These are phyloP conservation scores for Artibeus jamaicensis DNA, from an alignment of 2,797 vertebrate genomes.

Conservation along the genomic window DNA sequence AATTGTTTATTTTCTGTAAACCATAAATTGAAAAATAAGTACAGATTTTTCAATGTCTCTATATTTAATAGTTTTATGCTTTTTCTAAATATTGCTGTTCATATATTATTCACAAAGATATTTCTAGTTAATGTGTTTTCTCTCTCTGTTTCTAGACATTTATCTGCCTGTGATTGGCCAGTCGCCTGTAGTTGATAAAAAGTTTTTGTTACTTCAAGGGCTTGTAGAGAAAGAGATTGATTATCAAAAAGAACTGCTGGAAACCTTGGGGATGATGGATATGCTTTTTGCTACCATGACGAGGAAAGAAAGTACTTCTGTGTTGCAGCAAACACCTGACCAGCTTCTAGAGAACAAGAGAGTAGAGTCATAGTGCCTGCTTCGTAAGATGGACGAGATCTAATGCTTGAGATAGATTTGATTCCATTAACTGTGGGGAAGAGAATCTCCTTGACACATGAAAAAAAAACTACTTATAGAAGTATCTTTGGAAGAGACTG, in stretches of 20 bases:
- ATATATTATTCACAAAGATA: background rate
- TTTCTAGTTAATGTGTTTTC: slow-evolving; percentile 34
- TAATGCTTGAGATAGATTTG: slow-evolving; percentile 28
- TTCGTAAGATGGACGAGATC: background rate
- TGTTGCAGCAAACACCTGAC: slow-evolving; percentile 75
- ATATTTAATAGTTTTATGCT: background rate
- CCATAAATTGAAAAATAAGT: slow-evolving; percentile 11
- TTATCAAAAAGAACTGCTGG: slow-evolving; percentile 92
- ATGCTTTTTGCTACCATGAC: slow-evolving; percentile 92
- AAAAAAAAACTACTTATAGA: background rate
- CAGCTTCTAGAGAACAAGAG: slow-evolving; percentile 77
- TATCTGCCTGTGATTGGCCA: slow-evolving; percentile 91
- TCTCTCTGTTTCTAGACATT: slow-evolving; percentile 86
- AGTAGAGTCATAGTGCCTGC: background rate
- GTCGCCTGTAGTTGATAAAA: slow-evolving; percentile 91
- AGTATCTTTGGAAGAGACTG: slow-evolving; percentile 50
- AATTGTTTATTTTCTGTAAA: background rate
- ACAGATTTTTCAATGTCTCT: background rate
- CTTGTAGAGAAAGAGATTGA: slow-evolving; percentile 91
- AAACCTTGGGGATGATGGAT: slow-evolving; percentile 98
- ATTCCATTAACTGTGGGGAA: slow-evolving; percentile 9
- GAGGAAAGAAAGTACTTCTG: slow-evolving; percentile 81
- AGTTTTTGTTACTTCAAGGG: slow-evolving; percentile 91
- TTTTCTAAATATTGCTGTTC: slow-evolving; percentile 8
- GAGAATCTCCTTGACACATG: slow-evolving; percentile 24